phyloP scores from a whole-genome alignment of 2,888 invertebrate species.

The Brachypalpus laphriformis region DNA sequence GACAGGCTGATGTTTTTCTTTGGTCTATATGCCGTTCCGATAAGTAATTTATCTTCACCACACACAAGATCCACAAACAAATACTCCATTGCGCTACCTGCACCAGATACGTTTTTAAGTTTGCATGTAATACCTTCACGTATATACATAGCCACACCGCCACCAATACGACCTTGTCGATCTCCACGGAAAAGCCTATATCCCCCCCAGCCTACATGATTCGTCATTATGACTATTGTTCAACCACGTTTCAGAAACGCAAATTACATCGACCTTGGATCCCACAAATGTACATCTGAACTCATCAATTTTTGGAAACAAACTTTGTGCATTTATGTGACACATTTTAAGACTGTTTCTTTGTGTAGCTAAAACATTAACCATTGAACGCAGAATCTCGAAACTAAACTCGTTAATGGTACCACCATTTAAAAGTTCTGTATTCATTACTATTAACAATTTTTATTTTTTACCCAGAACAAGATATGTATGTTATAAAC shows the following conservation, averaged over 20 bases:
- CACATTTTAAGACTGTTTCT: too few species aligned
- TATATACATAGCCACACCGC: background rate
- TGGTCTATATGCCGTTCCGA: slow-evolving; percentile 8
- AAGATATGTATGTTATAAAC: too few species aligned
- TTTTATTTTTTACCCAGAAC: too few species aligned
- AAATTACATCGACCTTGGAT: too few species aligned
- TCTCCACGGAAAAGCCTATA: background rate
- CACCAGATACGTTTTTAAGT: too few species aligned
- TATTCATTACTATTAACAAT: too few species aligned
- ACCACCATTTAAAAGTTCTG: background rate
- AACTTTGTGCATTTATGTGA: too few species aligned
- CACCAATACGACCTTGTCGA: background rate
- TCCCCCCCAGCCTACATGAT: background rate
- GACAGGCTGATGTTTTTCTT: background rate
- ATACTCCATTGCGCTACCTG: background rate
- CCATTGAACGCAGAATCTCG: too few species aligned
- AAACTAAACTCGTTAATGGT: too few species aligned
- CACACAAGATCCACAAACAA: background rate
- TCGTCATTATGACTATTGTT: background rate
- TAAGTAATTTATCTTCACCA: background rate
- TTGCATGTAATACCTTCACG: too few species aligned
- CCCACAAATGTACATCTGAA: too few species aligned
- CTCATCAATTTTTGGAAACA: background rate
- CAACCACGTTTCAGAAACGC: background rate
- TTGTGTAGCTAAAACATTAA: too few species aligned